phyloP scores from a whole-genome alignment of 2,113 vertebrate species.

The Scytalopus superciliaris region DNA sequence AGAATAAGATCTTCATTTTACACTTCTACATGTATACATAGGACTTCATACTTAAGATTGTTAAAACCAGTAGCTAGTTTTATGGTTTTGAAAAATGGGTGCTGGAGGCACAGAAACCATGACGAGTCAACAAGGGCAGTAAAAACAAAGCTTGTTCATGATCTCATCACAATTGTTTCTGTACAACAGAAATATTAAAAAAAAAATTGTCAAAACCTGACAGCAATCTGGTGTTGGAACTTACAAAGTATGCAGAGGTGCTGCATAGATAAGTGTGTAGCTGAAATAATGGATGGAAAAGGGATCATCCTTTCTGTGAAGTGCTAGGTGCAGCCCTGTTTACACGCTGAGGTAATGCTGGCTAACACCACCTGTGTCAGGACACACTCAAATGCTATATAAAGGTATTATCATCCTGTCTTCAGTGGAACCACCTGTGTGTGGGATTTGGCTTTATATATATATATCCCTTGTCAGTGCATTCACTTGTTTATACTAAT shows the following conservation, averaged over 20 bases:
- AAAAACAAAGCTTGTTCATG: neutral
- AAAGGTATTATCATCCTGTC: neutral
- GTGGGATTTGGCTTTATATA: neutral
- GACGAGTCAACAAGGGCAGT: neutral
- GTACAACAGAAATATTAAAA: neutral
- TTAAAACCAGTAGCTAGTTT: neutral
- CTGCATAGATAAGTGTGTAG: neutral
- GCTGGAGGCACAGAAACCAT: neutral
- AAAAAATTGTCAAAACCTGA: neutral
- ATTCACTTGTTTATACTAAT: neutral
- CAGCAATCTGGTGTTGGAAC: neutral
- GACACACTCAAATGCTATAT: neutral
- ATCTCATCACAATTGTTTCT: neutral
- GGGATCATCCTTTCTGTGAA: neutral
- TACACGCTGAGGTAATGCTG: neutral
- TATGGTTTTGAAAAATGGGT: neutral
- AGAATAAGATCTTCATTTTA: neutral
- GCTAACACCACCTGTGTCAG: neutral
- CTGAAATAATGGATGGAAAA: neutral
- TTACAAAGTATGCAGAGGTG: neutral
- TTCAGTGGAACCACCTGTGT: neutral
- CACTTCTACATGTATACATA: neutral
- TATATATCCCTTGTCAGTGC: neutral
- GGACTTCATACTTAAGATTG: neutral
- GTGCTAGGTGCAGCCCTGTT: neutral